Conservation (phyloP, 2,888 invertebrate species). For the Urechis unicinctus region DNA sequence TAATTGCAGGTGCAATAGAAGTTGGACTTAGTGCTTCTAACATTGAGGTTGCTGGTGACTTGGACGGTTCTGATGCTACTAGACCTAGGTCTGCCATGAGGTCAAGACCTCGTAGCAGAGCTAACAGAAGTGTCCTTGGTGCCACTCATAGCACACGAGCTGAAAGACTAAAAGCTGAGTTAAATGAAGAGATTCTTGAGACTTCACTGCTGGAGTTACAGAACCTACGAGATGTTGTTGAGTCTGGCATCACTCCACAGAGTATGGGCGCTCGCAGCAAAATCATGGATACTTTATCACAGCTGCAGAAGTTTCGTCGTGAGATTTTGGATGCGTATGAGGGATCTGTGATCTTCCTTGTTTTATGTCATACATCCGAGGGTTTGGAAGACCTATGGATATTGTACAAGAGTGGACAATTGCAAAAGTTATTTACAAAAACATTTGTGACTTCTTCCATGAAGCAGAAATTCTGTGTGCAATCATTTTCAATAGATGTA, state of each 20-base stretch:
- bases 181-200: conserved; percentile 3
- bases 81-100: too few species aligned
- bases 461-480: too few species aligned
- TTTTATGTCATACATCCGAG: conserved; percentile 3
- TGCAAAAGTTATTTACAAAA: too few species aligned
- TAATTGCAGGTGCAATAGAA: too few species aligned
- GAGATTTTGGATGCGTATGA: conserved; percentile 6
- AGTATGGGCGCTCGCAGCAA: conserved; percentile 3
- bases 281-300: conserved; percentile 5
- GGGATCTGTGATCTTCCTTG: conserved; percentile 8
- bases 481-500: too few species aligned
- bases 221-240: neutral
- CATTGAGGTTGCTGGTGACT: too few species aligned
- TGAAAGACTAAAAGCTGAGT: neutral
- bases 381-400: neutral
- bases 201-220: neutral
- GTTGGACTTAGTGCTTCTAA: too few species aligned
- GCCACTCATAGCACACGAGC: too few species aligned
- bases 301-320: conserved; percentile 7
- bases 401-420: neutral
- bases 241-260: conserved; percentile 3
- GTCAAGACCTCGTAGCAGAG: too few species aligned
- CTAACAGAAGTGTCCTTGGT: too few species aligned
- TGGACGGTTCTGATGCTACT: too few species aligned
- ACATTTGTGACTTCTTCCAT: too few species aligned